phyloP scores from a whole-genome alignment of 2,113 vertebrate genomes.

The Lepisosteus osseus region DNA sequence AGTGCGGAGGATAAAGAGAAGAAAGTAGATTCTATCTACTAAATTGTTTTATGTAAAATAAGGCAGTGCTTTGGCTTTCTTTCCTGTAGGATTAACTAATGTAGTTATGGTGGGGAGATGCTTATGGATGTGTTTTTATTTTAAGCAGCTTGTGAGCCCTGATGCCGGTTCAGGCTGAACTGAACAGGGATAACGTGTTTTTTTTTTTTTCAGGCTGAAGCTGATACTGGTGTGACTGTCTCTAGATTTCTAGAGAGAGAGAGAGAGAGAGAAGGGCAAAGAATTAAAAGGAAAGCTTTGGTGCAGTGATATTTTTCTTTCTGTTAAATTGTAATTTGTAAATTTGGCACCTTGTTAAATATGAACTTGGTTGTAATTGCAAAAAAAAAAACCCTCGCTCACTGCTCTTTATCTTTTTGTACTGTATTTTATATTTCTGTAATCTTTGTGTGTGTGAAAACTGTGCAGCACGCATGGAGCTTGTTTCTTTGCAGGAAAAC shows the following conservation, averaged over 20 bases:
- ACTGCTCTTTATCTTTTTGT: too few species aligned
- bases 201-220: constrained; percentile 23
- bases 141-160: constrained; percentile 28
- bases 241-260: constrained; percentile 3
- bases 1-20: constrained; percentile 1
- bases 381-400: too few species aligned
- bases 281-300: background rate
- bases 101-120: constrained; percentile 27
- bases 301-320: too few species aligned
- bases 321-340: too few species aligned
- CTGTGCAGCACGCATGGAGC: too few species aligned
- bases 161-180: background rate
- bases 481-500: too few species aligned
- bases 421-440: too few species aligned
- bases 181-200: constrained; percentile 21
- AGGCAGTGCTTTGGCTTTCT: constrained; percentile 16
- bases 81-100: constrained; percentile 30
- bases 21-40: constrained; percentile 27
- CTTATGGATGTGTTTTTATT: constrained; percentile 32
- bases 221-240: constrained; percentile 25
- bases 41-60: constrained; percentile 35
- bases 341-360: background rate
- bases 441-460: too few species aligned
- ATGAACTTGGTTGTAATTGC: too few species aligned
- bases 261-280: constrained; percentile 9